These are phyloP conservation scores for Sympetrum striolatum DNA, from an alignment of 2,888 invertebrate genomes.

Conservation along the genomic window DNA sequence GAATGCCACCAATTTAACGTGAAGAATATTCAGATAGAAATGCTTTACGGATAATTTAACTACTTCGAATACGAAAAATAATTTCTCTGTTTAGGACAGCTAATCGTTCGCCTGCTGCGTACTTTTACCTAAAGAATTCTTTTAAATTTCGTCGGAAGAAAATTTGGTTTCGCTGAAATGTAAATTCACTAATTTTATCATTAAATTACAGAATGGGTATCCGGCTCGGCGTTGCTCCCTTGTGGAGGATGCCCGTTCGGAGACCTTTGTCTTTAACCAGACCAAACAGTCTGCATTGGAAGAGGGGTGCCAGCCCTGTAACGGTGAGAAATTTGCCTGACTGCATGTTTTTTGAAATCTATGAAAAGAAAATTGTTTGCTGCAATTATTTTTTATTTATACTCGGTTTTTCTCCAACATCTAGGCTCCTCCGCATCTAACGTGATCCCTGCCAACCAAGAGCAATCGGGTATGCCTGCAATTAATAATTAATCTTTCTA, in stretches of 20 bases:
- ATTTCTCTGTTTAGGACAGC: no score
- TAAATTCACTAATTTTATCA: neutral
- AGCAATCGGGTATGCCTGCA: neutral
- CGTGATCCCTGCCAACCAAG: constrained; percentile 13
- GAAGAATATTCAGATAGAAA: no score
- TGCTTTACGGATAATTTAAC: no score
- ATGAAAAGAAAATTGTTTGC: neutral
- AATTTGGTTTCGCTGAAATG: no score
- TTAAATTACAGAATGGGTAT: constrained; percentile 88
- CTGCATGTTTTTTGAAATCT: neutral
- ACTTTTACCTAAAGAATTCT: no score
- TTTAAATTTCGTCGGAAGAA: no score
- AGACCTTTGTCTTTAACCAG: constrained; percentile 94
- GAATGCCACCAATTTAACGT: no score
- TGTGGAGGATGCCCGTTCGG: constrained; percentile 97
- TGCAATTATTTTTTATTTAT: neutral
- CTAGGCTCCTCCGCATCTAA: constrained; percentile 18
- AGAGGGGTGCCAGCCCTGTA: constrained; percentile 86
- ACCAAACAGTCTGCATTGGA: constrained; percentile 91
- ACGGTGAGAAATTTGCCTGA: constrained; percentile 69
- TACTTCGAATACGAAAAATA: no score
- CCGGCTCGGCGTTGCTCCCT: constrained; percentile 93
- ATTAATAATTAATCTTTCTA: neutral
- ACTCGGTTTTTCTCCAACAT: neutral
- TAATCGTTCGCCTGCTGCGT: no score